Conservation (phyloP, 2,113 vertebrate genomes). For the Trochalopteron elliotii region DNA sequence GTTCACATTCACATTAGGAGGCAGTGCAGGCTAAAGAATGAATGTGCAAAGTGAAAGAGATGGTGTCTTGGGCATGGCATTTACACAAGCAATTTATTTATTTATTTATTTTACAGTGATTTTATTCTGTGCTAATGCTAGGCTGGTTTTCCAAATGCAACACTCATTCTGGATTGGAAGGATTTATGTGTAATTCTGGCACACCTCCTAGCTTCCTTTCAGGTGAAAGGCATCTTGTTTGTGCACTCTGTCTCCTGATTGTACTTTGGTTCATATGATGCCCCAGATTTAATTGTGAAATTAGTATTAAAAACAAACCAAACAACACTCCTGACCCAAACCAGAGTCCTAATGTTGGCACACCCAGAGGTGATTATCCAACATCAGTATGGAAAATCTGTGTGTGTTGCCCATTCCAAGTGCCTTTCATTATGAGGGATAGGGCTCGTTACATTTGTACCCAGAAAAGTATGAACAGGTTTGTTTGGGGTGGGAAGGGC, state of each 20-base stretch:
- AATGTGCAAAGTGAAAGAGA: background rate
- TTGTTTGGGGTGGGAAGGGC: background rate
- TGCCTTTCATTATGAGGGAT: background rate
- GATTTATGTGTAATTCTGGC: background rate
- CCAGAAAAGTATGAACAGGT: background rate
- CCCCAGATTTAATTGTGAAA: background rate
- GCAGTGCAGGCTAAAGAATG: background rate
- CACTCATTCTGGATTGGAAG: background rate
- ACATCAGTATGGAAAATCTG: accelerated
- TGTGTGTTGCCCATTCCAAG: background rate
- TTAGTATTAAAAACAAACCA: background rate
- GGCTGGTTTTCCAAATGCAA: background rate
- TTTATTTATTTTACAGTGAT: background rate
- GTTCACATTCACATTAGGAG: accelerated
- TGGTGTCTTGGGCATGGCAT: background rate
- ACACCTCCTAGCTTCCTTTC: background rate
- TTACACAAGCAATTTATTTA: background rate
- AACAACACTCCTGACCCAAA: background rate
- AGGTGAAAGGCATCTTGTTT: background rate
- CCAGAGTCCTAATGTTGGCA: background rate
- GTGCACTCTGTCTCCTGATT: background rate
- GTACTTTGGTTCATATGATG: background rate
- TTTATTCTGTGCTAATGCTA: background rate
- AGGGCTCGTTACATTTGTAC: background rate
- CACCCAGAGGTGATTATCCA: background rate